phyloP scores from a whole-genome alignment of 2,113 vertebrate genomes.

The Gracilinanus agilis region DNA sequence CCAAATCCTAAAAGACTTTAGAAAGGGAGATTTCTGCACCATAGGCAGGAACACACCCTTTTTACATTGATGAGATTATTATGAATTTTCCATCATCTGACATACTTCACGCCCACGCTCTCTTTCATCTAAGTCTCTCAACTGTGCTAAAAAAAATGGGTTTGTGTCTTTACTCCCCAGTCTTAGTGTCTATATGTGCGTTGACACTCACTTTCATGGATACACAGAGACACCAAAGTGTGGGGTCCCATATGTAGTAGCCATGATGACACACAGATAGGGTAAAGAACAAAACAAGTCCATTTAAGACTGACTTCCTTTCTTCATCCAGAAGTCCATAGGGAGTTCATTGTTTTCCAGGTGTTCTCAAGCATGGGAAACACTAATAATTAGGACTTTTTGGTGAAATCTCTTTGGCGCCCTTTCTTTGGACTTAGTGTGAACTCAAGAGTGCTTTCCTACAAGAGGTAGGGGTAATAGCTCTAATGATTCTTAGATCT shows the following conservation, averaged over 20 bases:
- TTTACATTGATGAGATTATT: slow-evolving; percentile 72
- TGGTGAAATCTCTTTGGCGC: neutral
- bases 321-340: neutral
- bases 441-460: neutral
- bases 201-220: neutral
- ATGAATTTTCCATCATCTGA: slow-evolving; percentile 64
- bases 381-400: neutral
- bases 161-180: slow-evolving; percentile 43
- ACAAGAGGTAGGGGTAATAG: neutral
- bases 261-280: neutral
- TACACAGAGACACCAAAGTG: neutral
- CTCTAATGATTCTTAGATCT: neutral
- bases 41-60: slow-evolving; percentile 72
- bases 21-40: slow-evolving; percentile 71
- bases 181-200: slow-evolving; percentile 10
- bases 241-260: neutral
- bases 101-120: slow-evolving; percentile 44
- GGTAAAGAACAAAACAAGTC: neutral
- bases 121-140: slow-evolving; percentile 57
- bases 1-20: slow-evolving; percentile 78
- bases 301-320: neutral
- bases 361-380: neutral
- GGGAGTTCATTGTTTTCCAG: neutral
- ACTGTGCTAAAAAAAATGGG: slow-evolving; percentile 56
- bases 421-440: neutral